These are phyloP conservation scores for Neosalanx taihuensis DNA, from an alignment of 2,797 vertebrate genomes.

Conservation along the genomic window DNA sequence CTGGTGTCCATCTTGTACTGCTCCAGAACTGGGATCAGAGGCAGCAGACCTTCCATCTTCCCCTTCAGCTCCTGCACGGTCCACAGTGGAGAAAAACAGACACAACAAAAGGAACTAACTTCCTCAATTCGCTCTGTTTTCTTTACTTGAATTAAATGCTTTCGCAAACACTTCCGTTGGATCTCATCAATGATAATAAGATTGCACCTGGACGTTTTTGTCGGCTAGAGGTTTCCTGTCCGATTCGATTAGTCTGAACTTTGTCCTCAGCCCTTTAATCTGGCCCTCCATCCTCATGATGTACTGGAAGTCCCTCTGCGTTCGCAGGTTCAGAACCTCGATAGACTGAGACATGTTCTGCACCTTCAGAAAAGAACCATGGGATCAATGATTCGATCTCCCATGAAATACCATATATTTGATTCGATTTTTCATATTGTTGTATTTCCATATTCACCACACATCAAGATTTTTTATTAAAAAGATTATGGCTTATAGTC, in stretches of 20 bases:
- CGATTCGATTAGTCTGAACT: conserved; percentile 94
- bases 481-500: no score
- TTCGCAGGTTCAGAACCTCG: conserved; percentile 95
- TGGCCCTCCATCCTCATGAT: conserved; percentile 99
- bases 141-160: not conserved
- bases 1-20: conserved; percentile 97
- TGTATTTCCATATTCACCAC: no score
- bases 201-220: conserved; percentile 90
- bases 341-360: conserved; percentile 99
- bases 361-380: conserved; percentile 76
- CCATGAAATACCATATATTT: not conserved
- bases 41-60: conserved; percentile 94
- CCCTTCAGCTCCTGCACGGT: conserved; percentile 88
- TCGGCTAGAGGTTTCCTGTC: conserved; percentile 93
- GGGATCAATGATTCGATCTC: conserved; percentile 50
- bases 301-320: conserved; percentile 99
- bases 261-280: conserved; percentile 94
- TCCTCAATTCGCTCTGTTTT: not conserved
- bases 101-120: not conserved
- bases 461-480: no score
- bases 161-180: not conserved
- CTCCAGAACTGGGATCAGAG: conserved; percentile 94
- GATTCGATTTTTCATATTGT: no score
- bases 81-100: not conserved
- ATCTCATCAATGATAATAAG: not conserved